Conservation (phyloP, 1,140 invertebrate genomes). For the Dreissena polymorpha region DNA sequence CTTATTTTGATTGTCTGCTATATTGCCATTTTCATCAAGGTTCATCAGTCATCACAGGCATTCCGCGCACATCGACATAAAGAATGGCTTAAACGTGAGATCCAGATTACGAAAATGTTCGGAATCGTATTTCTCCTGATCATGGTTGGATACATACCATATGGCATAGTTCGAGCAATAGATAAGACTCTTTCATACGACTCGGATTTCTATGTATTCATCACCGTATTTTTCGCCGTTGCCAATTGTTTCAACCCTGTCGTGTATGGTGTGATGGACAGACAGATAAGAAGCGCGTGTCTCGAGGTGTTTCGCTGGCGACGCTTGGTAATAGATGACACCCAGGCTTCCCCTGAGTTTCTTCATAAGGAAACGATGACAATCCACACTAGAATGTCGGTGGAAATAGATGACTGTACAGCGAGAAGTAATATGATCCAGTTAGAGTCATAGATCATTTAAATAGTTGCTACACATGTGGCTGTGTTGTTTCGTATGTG, state of each 20-base stretch:
- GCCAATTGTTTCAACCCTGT: slow-evolving; percentile 77
- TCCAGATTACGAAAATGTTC: slow-evolving; percentile 80
- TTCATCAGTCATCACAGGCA: slow-evolving; percentile 71
- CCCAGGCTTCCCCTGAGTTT: slow-evolving; percentile 31
- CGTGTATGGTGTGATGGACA: slow-evolving; percentile 79
- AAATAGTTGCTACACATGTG: too few relatives aligned
- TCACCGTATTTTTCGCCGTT: slow-evolving; percentile 78
- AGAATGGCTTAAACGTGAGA: slow-evolving; percentile 76
- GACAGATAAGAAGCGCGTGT: slow-evolving; percentile 73
- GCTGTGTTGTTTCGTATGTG: too few relatives aligned
- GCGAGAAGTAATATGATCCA: background rate
- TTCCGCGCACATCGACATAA: slow-evolving; percentile 69
- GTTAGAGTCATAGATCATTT: too few relatives aligned
- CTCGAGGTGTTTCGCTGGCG: slow-evolving; percentile 63
- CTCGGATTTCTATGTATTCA: slow-evolving; percentile 78
- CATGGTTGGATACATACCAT: slow-evolving; percentile 77
- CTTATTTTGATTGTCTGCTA: slow-evolving; percentile 78
- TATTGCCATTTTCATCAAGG: slow-evolving; percentile 77
- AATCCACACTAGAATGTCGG: slow-evolving; percentile 36
- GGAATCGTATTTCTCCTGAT: slow-evolving; percentile 78
- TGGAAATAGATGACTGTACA: slow-evolving; percentile 26
- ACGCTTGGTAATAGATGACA: slow-evolving; percentile 8
- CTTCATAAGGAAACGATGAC: slow-evolving; percentile 49
- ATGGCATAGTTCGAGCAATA: slow-evolving; percentile 75
- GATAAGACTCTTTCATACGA: slow-evolving; percentile 73